These are phyloP conservation scores for Oeneis ivallda DNA, from an alignment of 2,888 invertebrate genomes.

Conservation along the genomic window DNA sequence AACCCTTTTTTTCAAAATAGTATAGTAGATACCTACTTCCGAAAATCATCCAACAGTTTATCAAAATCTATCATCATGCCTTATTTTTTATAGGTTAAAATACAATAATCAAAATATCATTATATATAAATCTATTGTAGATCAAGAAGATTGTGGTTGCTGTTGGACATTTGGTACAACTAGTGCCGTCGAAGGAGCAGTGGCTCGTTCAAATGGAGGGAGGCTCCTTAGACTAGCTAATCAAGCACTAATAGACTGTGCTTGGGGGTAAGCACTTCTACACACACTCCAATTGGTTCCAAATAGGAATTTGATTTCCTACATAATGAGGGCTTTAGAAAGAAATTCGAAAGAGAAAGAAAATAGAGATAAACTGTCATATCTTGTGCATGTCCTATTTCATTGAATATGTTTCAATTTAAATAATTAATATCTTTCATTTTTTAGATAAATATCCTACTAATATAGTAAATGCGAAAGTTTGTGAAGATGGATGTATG, in stretches of 20 bases:
- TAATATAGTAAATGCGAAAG: too few relatives aligned
- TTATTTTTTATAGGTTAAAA: neutral
- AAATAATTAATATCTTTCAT: too few relatives aligned
- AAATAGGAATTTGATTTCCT: neutral
- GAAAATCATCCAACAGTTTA: too few relatives aligned
- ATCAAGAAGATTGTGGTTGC: constrained; percentile 61
- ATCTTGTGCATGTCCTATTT: too few relatives aligned
- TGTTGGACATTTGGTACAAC: constrained; percentile 67
- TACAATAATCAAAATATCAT: neutral
- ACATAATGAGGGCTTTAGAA: too few relatives aligned
- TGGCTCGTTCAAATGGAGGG: constrained; percentile 60
- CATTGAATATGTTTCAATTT: too few relatives aligned
- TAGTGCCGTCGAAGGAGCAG: constrained; percentile 61
- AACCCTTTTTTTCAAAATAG: neutral
- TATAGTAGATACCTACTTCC: too few relatives aligned
- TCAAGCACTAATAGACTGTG: constrained; percentile 67
- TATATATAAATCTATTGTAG: constrained; percentile 42
- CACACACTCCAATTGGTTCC: neutral
- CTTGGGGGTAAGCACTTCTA: constrained; percentile 57
- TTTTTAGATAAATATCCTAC: too few relatives aligned
- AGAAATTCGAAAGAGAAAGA: too few relatives aligned
- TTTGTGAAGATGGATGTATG: too few relatives aligned
- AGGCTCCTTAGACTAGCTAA: constrained; percentile 59
- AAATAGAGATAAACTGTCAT: too few relatives aligned
- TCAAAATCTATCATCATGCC: too few relatives aligned